Conservation (phyloP, 2,113 vertebrate genomes). For the Lagopus muta region DNA sequence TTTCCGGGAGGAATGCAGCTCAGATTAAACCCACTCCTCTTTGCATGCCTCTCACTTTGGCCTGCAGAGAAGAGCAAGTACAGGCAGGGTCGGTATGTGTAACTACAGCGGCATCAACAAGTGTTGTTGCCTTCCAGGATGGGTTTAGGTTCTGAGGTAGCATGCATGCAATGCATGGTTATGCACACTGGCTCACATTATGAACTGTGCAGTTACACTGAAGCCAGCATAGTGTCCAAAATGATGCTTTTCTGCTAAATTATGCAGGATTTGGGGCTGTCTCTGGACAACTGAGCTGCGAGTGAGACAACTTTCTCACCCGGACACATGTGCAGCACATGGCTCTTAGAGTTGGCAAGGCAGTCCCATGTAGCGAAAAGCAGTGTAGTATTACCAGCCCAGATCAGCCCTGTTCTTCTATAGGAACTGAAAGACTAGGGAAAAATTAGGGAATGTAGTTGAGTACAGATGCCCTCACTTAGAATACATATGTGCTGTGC, state of each 20-base stretch:
- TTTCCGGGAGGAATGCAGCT: not conserved
- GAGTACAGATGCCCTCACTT: not conserved
- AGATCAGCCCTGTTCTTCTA: not conserved
- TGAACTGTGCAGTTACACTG: not conserved
- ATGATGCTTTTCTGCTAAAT: not conserved
- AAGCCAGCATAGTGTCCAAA: not conserved
- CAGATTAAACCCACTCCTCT: not conserved
- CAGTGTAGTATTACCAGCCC: not conserved
- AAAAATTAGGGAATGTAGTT: not conserved
- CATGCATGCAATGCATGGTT: not conserved
- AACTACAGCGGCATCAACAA: rapidly evolving
- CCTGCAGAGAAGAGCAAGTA: not conserved
- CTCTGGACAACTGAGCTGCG: not conserved
- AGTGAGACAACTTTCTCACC: not conserved
- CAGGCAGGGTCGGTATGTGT: rapidly evolving
- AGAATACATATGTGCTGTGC: not conserved
- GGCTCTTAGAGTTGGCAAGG: not conserved
- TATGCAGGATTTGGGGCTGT: not conserved
- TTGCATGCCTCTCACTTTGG: not conserved
- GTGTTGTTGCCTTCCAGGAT: not conserved
- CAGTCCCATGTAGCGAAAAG: not conserved
- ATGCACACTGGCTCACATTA: not conserved
- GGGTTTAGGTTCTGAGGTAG: not conserved
- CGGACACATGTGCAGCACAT: not conserved
- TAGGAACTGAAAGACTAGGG: not conserved